Evolutionary conservation across 2,888 invertebrate genomes (phyloP).

Genomic region (Pollenia labialis): DNA sequence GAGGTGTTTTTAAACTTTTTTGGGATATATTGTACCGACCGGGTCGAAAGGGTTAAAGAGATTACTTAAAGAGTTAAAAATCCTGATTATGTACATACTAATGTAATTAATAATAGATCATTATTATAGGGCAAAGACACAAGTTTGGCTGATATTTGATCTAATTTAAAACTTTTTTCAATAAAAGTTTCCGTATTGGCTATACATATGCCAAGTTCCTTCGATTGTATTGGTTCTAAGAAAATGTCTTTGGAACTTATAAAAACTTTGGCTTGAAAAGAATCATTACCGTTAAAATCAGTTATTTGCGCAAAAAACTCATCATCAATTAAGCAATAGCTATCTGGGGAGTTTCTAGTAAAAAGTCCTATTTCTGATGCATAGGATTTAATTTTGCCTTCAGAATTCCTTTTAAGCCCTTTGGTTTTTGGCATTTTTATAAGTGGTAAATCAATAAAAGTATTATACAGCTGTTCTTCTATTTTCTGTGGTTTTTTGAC

Average conservation of each 20-base stretch:
- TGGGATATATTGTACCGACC: no score
- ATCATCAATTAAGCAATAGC: constrained; percentile 2
- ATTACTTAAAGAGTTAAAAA: no score
- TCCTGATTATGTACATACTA: no score
- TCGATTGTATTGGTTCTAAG: constrained; percentile 13
- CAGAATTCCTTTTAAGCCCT: neutral
- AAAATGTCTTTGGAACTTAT: neutral
- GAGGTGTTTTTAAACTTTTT: no score
- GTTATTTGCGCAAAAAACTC: constrained; percentile 1
- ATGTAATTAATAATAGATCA: neutral
- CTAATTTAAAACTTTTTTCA: neutral
- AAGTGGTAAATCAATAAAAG: constrained; percentile 3
- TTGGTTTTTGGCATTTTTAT: neutral
- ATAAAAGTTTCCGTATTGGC: neutral
- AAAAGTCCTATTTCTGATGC: constrained; percentile 13
- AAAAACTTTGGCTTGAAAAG: neutral
- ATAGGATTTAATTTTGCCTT: constrained; percentile 19
- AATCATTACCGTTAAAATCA: neutral
- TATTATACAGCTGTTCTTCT: constrained; percentile 31
- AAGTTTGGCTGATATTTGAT: neutral
- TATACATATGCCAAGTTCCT: neutral
- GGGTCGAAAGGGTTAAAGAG: no score
- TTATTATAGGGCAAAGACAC: constrained; percentile 7
- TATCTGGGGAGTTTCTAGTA: constrained; percentile 1
- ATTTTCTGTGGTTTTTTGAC: neutral